Percentiles rank a stretch among this genome's conserved stretches.
phyloP scores from a whole-genome alignment of 2,888 invertebrate species.

The Trichogramma evanescens region DNA sequence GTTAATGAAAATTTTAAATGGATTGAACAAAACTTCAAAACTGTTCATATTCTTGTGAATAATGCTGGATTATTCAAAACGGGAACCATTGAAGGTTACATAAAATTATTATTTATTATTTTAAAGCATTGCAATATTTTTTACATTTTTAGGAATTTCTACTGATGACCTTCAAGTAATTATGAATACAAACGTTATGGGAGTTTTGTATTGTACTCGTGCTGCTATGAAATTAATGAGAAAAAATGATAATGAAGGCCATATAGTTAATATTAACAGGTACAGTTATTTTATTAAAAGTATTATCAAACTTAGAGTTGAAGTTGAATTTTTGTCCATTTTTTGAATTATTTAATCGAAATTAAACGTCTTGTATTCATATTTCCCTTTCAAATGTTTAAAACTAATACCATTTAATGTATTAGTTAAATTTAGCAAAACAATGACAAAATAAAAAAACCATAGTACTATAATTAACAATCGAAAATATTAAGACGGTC shows the following conservation, averaged over 20 bases:
- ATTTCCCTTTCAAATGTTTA: too few species aligned
- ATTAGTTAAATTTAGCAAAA: too few species aligned
- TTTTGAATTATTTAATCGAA: too few species aligned
- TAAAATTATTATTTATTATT: not conserved
- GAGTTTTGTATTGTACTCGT: slow-evolving; percentile 30
- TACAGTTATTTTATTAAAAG: not conserved
- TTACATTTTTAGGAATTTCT: not conserved
- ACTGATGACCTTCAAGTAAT: slow-evolving; percentile 12
- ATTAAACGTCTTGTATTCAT: too few species aligned
- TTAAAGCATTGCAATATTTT: not conserved
- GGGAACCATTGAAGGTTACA: not conserved
- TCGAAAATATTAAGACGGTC: too few species aligned
- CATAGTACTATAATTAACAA: too few species aligned
- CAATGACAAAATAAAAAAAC: too few species aligned
- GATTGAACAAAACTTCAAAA: slow-evolving; percentile 36
- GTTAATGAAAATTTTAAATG: slow-evolving; percentile 35
- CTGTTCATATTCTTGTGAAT: slow-evolving; percentile 41
- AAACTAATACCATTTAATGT: too few species aligned
- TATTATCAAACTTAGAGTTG: too few species aligned
- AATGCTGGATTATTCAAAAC: slow-evolving; percentile 36
- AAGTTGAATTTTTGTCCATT: too few species aligned
- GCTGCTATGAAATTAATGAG: slow-evolving; percentile 31
- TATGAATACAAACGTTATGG: slow-evolving; percentile 32
- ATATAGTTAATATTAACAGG: slow-evolving; percentile 34
- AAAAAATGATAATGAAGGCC: slow-evolving; percentile 28